phyloP scores from a whole-genome alignment of 2,797 vertebrate genomes.

The Cyclopterus lumpus region DNA sequence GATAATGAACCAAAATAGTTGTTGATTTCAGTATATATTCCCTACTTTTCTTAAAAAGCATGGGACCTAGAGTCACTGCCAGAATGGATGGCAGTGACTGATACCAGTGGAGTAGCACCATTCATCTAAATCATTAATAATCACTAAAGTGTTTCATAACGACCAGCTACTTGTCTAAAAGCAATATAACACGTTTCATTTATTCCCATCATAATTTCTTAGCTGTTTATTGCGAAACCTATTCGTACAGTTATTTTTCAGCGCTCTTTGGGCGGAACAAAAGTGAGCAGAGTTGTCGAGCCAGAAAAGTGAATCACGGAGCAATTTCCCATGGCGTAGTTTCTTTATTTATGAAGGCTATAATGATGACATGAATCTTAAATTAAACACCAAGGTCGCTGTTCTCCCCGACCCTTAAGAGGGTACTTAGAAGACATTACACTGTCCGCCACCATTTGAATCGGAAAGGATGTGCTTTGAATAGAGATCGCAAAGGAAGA shows the following conservation, averaged over 20 bases:
- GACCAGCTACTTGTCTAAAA: not conserved
- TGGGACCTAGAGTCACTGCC: not conserved
- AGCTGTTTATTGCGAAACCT: not conserved
- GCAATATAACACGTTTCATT: not conserved
- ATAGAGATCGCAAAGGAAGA: not conserved
- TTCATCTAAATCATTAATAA: not conserved
- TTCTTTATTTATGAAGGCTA: not conserved
- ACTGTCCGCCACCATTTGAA: not conserved
- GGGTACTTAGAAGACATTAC: not conserved
- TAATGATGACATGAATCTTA: conserved; percentile 9
- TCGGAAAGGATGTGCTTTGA: not conserved
- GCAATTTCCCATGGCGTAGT: not conserved
- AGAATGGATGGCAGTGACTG: not conserved
- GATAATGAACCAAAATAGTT: not conserved
- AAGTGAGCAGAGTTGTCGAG: not conserved
- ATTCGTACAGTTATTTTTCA: not conserved
- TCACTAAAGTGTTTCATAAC: not conserved
- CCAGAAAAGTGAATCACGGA: not conserved
- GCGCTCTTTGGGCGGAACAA: not conserved
- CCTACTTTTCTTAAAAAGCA: not conserved
- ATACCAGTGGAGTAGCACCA: not conserved
- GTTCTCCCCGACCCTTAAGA: not conserved
- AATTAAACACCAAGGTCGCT: conserved; percentile 13
- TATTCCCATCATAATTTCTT: not conserved
- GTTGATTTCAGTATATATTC: not conserved